These are phyloP conservation scores for Wiebesia pumilae DNA, from an alignment of 1,140 invertebrate genomes.

Conservation along the genomic window DNA sequence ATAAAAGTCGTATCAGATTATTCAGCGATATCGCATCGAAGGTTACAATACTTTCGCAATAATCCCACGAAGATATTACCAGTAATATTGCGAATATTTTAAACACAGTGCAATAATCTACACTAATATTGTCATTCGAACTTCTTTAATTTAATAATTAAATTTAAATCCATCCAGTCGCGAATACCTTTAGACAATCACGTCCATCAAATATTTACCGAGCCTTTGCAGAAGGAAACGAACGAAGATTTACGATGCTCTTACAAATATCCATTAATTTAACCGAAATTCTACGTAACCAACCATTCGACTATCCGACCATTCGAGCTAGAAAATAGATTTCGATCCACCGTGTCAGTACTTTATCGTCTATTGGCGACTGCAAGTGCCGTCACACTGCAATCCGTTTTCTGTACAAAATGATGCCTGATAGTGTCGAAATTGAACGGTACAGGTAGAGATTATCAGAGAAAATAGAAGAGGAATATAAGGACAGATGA, in stretches of 20 bases:
- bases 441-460: not conserved
- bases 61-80: too few relatives aligned
- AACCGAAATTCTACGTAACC: not conserved
- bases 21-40: too few relatives aligned
- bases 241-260: not conserved
- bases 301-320: not conserved
- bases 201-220: not conserved
- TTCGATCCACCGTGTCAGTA: not conserved
- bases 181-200: not conserved
- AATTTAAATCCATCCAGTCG: not conserved
- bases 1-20: too few relatives aligned
- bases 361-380: not conserved
- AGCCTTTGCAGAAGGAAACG: not conserved
- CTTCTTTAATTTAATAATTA: too few relatives aligned
- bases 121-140: too few relatives aligned
- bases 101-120: too few relatives aligned
- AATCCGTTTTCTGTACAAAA: not conserved
- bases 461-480: not conserved
- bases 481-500: not conserved
- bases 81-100: too few relatives aligned
- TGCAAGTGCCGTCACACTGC: not conserved
- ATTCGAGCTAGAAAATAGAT: not conserved
- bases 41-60: too few relatives aligned
- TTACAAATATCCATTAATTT: not conserved
- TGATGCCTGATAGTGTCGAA: not conserved